Conservation (phyloP, 2,797 vertebrate species). For the Esox lucius region DNA sequence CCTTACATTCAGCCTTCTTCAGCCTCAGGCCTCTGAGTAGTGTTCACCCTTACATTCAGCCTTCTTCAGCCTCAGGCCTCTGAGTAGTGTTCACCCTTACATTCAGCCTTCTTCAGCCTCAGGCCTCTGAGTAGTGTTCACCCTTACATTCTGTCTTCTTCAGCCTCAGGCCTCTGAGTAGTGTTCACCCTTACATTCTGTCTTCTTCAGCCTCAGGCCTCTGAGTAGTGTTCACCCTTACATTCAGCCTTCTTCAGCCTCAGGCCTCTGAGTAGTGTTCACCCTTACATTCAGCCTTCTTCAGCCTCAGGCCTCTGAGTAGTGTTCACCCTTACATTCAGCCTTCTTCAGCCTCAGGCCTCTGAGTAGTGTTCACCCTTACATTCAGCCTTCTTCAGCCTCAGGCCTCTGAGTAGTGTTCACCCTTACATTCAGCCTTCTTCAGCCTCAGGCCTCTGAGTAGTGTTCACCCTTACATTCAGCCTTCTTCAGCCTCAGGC, state of each 20-base stretch:
- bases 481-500: neutral
- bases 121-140: slow-evolving; percentile 16
- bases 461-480: slow-evolving; percentile 25
- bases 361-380: slow-evolving; percentile 15
- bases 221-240: slow-evolving; percentile 14
- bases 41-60: slow-evolving; percentile 25
- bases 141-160: slow-evolving; percentile 9
- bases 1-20: slow-evolving; percentile 11
- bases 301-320: neutral
- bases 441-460: neutral
- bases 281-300: slow-evolving; percentile 13
- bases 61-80: neutral
- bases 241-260: slow-evolving; percentile 15
- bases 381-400: slow-evolving; percentile 15
- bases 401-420: slow-evolving; percentile 14
- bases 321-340: slow-evolving; percentile 25
- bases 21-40: neutral
- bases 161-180: neutral
- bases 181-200: slow-evolving; percentile 24
- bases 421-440: slow-evolving; percentile 13
- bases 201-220: neutral
- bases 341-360: neutral
- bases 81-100: slow-evolving; percentile 14
- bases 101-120: slow-evolving; percentile 15
- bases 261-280: slow-evolving; percentile 15